Conservation (phyloP, 2,113 vertebrate genomes). For the Phaetusa simplex region DNA sequence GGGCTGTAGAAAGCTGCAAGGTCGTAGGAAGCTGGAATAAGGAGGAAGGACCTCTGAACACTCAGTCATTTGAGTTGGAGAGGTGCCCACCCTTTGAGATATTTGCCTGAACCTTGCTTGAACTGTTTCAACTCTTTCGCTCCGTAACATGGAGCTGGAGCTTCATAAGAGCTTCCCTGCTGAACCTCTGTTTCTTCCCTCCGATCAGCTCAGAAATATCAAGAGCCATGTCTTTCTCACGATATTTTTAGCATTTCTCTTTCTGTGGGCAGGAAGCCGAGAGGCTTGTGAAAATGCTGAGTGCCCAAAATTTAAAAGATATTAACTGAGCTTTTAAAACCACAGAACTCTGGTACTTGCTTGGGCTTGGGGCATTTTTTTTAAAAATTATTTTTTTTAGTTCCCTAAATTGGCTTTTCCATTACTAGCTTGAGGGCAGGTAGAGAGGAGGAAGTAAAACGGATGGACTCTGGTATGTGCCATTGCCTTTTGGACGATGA, state of each 20-base stretch:
- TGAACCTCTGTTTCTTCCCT: neutral
- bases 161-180: neutral
- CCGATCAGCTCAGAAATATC: neutral
- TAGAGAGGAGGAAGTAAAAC: neutral
- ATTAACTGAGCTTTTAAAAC: neutral
- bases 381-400: neutral
- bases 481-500: neutral
- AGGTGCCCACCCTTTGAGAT: neutral
- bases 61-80: neutral
- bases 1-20: neutral
- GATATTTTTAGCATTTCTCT: neutral
- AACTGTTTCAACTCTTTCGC: neutral
- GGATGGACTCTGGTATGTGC: no score
- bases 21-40: neutral
- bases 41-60: neutral
- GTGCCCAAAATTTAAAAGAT: neutral
- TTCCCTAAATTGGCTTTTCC: neutral
- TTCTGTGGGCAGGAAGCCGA: neutral
- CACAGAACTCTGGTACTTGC: neutral
- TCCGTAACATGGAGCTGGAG: neutral
- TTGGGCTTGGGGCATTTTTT: neutral
- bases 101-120: conserved; percentile 21
- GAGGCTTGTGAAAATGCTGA: neutral
- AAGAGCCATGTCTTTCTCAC: neutral
- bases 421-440: neutral